Evolutionary conservation across 2,797 vertebrate genomes (phyloP).

Genomic region (Acropternis orthonyx): DNA sequence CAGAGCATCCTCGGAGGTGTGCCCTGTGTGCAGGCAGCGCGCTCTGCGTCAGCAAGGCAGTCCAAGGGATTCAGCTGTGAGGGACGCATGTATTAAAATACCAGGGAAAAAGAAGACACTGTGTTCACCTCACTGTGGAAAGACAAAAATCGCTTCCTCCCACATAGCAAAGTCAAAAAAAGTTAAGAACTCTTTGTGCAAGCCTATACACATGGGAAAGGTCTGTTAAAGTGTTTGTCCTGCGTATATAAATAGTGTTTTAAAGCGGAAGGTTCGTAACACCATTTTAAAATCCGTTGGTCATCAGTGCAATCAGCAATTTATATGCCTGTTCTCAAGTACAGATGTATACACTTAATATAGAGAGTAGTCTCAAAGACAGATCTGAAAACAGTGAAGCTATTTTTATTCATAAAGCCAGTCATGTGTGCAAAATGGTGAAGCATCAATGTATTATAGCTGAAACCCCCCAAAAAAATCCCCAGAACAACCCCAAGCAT

Average conservation of each 20-base stretch:
- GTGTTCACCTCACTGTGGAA: background rate
- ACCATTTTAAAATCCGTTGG: background rate
- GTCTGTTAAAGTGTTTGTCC: background rate
- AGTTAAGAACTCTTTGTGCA: background rate
- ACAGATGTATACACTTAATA: background rate
- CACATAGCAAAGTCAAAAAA: background rate
- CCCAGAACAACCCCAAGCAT: background rate
- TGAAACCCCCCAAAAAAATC: background rate
- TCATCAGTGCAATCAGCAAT: background rate
- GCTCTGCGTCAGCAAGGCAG: background rate
- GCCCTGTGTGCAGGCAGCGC: rapidly evolving
- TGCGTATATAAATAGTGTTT: background rate
- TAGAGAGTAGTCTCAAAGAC: background rate
- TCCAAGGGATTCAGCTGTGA: background rate
- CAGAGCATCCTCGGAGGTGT: background rate
- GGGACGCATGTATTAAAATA: background rate
- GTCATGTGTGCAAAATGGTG: background rate
- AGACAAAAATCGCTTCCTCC: background rate
- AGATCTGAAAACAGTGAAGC: background rate
- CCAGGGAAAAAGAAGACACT: background rate
- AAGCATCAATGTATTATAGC: background rate
- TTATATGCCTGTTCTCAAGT: background rate
- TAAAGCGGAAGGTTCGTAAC: background rate
- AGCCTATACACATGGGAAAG: background rate
- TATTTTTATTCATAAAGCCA: background rate